Evolutionary conservation across 1,140 invertebrate genomes (phyloP).

Genomic region (Zaprionus ornatus): DNA sequence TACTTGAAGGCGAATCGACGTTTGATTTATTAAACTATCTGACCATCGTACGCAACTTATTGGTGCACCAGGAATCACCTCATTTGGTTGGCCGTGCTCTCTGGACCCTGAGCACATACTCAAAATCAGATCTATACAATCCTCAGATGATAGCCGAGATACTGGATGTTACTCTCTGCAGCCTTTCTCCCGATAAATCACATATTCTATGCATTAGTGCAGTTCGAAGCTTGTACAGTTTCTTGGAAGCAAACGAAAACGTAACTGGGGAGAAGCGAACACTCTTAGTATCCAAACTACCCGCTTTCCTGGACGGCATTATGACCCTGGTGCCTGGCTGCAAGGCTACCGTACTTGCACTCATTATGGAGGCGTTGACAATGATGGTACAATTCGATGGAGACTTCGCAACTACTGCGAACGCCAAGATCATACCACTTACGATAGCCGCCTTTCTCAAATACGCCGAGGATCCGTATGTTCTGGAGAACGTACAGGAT

Average conservation of each 20-base stretch:
- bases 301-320: conserved; percentile 75
- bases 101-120: conserved; percentile 89
- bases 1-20: conserved; percentile 86
- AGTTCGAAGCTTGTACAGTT: conserved; percentile 83
- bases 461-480: conserved; percentile 87
- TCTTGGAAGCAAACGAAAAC: conserved; percentile 86
- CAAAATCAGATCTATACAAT: conserved; percentile 83
- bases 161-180: conserved; percentile 69
- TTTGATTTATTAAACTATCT: conserved; percentile 90
- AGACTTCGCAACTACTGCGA: conserved; percentile 87
- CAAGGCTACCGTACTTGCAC: conserved; percentile 86
- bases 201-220: conserved; percentile 76
- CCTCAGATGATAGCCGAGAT: conserved; percentile 77
- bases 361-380: conserved; percentile 88
- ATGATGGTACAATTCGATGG: conserved; percentile 89
- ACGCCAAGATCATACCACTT: conserved; percentile 88
- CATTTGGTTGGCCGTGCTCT: conserved; percentile 90
- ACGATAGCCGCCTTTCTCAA: conserved; percentile 90
- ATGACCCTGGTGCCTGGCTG: conserved; percentile 83
- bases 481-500: conserved; percentile 87
- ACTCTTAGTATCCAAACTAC: conserved; percentile 66
- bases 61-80: conserved; percentile 83
- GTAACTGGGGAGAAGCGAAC: conserved; percentile 66
- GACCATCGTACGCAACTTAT: conserved; percentile 84
- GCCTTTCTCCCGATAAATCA: conserved; percentile 70